Evolutionary conservation across 2,888 invertebrate genomes (phyloP).

Genomic region (Acrobasis repandana): DNA sequence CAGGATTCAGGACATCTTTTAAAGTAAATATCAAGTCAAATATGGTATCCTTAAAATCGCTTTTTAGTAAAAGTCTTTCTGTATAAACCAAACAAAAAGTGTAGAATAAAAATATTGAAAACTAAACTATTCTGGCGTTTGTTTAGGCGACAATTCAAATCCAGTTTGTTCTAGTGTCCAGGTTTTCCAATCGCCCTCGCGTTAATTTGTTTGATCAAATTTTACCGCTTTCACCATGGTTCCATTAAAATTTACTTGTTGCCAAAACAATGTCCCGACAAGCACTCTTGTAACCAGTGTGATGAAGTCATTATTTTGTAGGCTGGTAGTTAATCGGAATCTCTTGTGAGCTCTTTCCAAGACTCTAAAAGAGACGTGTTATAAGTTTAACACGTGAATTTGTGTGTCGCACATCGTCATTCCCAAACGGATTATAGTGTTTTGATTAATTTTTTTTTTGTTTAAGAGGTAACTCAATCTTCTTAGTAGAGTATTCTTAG

Average conservation of each 20-base stretch:
- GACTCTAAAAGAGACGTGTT: background rate
- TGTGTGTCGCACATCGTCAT: too few species aligned
- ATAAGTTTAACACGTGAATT: background rate
- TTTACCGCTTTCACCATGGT: conserved; percentile 60
- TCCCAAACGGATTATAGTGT: too few species aligned
- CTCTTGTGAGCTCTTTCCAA: background rate
- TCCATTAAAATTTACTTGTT: conserved; percentile 67
- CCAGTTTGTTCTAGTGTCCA: conserved; percentile 59
- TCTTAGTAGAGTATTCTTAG: too few species aligned
- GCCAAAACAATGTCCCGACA: conserved; percentile 42
- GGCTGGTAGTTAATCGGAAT: background rate
- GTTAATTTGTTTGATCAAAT: conserved; percentile 74
- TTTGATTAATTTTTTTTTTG: too few species aligned
- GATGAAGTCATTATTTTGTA: conserved; percentile 1
- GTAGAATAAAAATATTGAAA: background rate
- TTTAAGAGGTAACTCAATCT: too few species aligned
- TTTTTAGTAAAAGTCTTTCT: too few species aligned
- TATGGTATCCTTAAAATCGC: too few species aligned
- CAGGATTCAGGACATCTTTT: too few species aligned
- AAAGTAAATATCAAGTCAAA: too few species aligned
- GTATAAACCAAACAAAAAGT: background rate
- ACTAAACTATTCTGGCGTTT: background rate
- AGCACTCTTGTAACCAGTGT: background rate
- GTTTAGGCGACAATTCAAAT: conserved; percentile 47
- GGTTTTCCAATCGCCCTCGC: conserved; percentile 70